phyloP scores from a whole-genome alignment of 2,113 vertebrate species.

The Lampris incognitus region DNA sequence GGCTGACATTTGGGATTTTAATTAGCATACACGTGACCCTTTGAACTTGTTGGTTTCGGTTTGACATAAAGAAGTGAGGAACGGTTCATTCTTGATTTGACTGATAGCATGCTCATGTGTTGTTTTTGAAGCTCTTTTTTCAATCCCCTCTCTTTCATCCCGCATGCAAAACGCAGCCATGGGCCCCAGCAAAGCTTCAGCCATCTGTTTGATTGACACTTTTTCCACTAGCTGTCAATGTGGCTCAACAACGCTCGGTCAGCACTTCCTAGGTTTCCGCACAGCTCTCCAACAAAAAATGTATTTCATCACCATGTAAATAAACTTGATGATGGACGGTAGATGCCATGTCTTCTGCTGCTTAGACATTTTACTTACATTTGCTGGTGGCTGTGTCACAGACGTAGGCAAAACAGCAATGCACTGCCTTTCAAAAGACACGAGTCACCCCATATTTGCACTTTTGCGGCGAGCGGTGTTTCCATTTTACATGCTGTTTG shows the following conservation, averaged over 20 bases:
- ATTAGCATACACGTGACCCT: slow-evolving; percentile 31
- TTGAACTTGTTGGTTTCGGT: slow-evolving; percentile 47
- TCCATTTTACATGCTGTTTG: slow-evolving; percentile 13
- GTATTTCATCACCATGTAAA: slow-evolving; percentile 60
- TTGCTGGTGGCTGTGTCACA: slow-evolving; percentile 36
- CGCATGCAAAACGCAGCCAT: background rate
- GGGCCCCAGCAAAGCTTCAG: slow-evolving; percentile 17
- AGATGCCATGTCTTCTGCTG: slow-evolving; percentile 31
- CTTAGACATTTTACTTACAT: slow-evolving; percentile 23
- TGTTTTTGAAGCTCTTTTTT: slow-evolving; percentile 45
- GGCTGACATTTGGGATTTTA: slow-evolving; percentile 73
- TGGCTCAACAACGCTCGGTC: slow-evolving; percentile 27
- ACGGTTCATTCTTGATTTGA: slow-evolving; percentile 36
- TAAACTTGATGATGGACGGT: slow-evolving; percentile 51
- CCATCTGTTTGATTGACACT: slow-evolving; percentile 28
- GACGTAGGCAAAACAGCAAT: slow-evolving; percentile 28
- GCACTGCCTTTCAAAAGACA: slow-evolving; percentile 32
- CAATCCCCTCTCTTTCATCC: slow-evolving; percentile 41
- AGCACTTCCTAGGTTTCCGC: slow-evolving; percentile 54
- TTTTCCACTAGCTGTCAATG: slow-evolving; percentile 54
- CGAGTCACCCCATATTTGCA: slow-evolving; percentile 4
- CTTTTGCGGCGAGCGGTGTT: slow-evolving; percentile 13
- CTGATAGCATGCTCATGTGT: slow-evolving; percentile 47
- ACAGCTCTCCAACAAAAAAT: slow-evolving; percentile 28
- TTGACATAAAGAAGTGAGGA: slow-evolving; percentile 33